Percentiles rank a stretch among this genome's conserved stretches.
Conservation (phyloP, 2,113 vertebrate species). For the Callopanchax toddi region DNA sequence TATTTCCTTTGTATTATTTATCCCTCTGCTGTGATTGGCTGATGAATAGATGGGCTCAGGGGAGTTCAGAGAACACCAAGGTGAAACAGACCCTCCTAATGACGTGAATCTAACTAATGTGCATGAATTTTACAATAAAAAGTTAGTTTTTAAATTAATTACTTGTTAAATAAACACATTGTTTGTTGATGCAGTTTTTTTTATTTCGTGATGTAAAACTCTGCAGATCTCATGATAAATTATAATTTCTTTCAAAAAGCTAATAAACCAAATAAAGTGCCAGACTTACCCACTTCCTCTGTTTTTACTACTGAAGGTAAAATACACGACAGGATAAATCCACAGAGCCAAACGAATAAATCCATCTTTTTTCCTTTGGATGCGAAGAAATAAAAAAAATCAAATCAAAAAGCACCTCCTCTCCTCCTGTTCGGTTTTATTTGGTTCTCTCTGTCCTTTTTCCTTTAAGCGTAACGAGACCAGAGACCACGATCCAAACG, state of each 20-base stretch:
- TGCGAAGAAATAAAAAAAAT: conserved; percentile 1
- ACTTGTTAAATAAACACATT: too few species aligned
- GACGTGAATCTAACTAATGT: too few species aligned
- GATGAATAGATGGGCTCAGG: too few species aligned
- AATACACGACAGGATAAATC: conserved; percentile 84
- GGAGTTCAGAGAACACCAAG: too few species aligned
- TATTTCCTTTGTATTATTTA: too few species aligned
- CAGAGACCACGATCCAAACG: conserved; percentile 29
- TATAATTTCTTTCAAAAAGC: not conserved
- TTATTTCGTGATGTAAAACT: too few species aligned
- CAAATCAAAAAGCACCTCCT: not conserved
- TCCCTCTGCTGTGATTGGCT: too few species aligned
- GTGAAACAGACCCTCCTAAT: too few species aligned
- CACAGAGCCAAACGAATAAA: conserved; percentile 83
- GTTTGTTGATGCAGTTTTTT: too few species aligned
- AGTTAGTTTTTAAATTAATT: too few species aligned
- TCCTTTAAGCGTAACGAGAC: conserved; percentile 31
- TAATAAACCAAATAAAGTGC: conserved; percentile 31
- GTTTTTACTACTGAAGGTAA: conserved; percentile 75
- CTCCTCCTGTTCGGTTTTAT: conserved; percentile 17
- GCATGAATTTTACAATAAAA: too few species aligned
- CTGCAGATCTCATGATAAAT: too few species aligned
- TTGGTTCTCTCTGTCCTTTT: conserved; percentile 15
- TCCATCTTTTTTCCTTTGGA: conserved; percentile 81
- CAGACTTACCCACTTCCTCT: conserved; percentile 89